These are phyloP conservation scores for Channallabes apus DNA, from an alignment of 2,797 vertebrate genomes.

Conservation along the genomic window DNA sequence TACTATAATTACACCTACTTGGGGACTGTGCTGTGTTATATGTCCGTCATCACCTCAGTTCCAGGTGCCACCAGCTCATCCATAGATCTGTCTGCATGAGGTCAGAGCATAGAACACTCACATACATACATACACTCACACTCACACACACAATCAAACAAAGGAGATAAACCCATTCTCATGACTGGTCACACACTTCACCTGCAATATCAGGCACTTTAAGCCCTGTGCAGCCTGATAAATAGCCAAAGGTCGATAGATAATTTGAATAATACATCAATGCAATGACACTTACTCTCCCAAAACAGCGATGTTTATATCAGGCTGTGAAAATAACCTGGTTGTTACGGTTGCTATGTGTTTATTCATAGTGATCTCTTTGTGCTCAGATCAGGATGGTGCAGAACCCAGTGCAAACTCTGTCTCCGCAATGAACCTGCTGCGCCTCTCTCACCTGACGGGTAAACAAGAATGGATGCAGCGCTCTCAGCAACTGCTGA, in stretches of 20 bases:
- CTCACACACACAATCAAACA: slow-evolving; percentile 47
- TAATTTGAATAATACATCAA: slow-evolving; percentile 39
- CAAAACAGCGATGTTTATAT: slow-evolving; percentile 24
- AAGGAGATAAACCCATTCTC: slow-evolving; percentile 66
- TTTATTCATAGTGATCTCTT: neutral
- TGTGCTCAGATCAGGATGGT: slow-evolving; percentile 85
- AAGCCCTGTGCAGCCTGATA: slow-evolving; percentile 38
- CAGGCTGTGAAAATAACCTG: slow-evolving; percentile 18
- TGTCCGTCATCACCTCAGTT: slow-evolving; percentile 44
- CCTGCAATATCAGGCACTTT: slow-evolving; percentile 50
- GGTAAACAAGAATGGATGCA: slow-evolving; percentile 81
- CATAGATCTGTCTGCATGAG: slow-evolving; percentile 41
- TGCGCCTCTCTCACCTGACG: slow-evolving; percentile 83
- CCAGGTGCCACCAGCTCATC: slow-evolving; percentile 31
- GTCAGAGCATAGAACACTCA: slow-evolving; percentile 62
- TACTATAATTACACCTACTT: slow-evolving; percentile 34
- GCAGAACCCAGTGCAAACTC: slow-evolving; percentile 92
- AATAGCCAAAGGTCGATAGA: slow-evolving; percentile 33
- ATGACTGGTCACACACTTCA: slow-evolving; percentile 54
- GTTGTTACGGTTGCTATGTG: slow-evolving; percentile 10
- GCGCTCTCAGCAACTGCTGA: slow-evolving; percentile 77
- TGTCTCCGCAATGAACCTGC: slow-evolving; percentile 81
- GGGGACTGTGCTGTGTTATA: slow-evolving; percentile 31
- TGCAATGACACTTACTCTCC: slow-evolving; percentile 27
- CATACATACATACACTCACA: slow-evolving; percentile 46